A percentile compares a stretch with the other conserved stretches of the same genome.
phyloP scores from a whole-genome alignment of 2,797 vertebrate species.

The Onychomys torridus region DNA sequence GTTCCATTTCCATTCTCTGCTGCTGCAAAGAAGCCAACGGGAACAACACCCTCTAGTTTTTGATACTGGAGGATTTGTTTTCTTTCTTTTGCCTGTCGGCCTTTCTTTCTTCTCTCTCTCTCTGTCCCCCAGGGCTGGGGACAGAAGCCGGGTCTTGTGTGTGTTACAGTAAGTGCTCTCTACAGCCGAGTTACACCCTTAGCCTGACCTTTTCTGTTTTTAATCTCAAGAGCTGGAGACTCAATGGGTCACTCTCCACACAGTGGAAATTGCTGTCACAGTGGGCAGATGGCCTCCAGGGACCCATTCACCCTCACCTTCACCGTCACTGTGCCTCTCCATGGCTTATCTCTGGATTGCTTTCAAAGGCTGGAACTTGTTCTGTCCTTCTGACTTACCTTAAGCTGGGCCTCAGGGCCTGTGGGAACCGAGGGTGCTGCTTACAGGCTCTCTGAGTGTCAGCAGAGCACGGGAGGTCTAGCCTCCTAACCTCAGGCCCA shows the following conservation, averaged over 20 bases:
- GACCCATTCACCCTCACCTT: background rate
- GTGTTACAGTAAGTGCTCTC: background rate
- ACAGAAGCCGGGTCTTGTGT: background rate
- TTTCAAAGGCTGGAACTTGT: background rate
- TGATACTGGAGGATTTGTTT: background rate
- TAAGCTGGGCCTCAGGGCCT: background rate
- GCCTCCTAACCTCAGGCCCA: background rate
- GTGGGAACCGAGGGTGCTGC: no score
- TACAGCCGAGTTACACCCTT: background rate
- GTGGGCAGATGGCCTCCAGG: background rate
- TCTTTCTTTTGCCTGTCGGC: no score
- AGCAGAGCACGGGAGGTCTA: fast-evolving
- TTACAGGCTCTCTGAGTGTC: background rate
- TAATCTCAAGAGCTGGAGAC: background rate
- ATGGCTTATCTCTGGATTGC: background rate
- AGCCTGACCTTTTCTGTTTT: background rate
- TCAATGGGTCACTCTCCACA: background rate
- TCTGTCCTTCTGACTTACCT: background rate
- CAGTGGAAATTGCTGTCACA: background rate
- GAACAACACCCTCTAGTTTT: background rate
- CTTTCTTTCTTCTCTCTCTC: background rate
- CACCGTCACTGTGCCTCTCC: background rate
- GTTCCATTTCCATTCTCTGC: background rate
- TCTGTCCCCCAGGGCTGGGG: background rate
- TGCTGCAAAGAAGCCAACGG: background rate